Evolutionary conservation across 2,888 invertebrate genomes (phyloP), one percentile per base, ranked within the genome.

Genomic region (Apamea anceps): DNA sequence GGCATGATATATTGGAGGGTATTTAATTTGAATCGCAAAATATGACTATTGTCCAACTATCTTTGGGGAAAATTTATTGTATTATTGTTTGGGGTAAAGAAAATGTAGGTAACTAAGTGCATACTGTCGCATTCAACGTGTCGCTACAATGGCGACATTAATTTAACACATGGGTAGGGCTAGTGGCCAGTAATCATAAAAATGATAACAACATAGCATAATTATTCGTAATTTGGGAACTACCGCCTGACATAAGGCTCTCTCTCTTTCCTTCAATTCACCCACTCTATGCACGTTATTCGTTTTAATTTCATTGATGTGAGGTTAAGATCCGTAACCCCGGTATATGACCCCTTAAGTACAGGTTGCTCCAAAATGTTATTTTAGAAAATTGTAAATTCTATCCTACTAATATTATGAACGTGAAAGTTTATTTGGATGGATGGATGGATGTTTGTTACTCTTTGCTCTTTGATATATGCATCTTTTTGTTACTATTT

Each of bases 21-120:
- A 85, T 87, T 89, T 89, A 86, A 88, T 87, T 89, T 85, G 89
- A 87, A 85, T 87, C 81, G 85, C 86, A 83, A 87, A 85, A 85
- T 86, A 84, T 82, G 73, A 86, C 77, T 80, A 87, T 86, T 87
- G 84, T 88, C 73, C 48, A 85, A 83, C 85, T 87, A 87, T 79
- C 75, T 63, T 77, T 73, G 37, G 62, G 62, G 72, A 80, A 67
- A 82, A 82, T 81, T 84, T 84, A 77, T 73, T 78, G 60, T 85
- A 74, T 51, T 79, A 75, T 70, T 73, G 51, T 85, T 74, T 72
- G 65, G 57, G 37, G 32, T 54, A 62, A 68, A 71, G 37, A 63
- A 75, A 54, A 60, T 28, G 18, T 42, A 57, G 13, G 13, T 32
- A 25, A 6, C 65, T 37, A 25, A 12, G 57, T 57, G 37, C 7